Evolutionary conservation across 1,140 invertebrate species (phyloP), one percentile per base, ranked within the genome.

Genomic region (Carcinoscorpius rotundicauda): DNA sequence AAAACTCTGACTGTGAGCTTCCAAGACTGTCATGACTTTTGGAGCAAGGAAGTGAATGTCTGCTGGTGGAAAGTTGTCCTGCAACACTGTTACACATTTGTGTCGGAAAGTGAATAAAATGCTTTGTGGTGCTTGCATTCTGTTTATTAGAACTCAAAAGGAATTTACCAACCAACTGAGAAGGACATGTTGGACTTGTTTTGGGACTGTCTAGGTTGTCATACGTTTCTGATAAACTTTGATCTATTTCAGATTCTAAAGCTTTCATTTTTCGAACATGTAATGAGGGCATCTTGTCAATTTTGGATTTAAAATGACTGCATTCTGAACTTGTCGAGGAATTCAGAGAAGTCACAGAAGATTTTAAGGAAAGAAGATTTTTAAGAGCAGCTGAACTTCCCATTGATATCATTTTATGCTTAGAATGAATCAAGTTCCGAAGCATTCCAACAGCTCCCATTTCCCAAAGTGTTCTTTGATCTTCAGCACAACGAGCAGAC

Each of bases 351-450:
- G 70, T 66, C n/a, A 72, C 72, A 48, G 74, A 83, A 0, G 91
- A 89, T 71, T 85, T 82, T 3, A 89, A 89, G 72, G 87, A 58
- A 0, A 97, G 76, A 6, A 97, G 78, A 79, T 98, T 97, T 77
- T 96, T 95, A 53, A 97, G 76, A 3, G 94, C 92, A 4, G 92
- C 93, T 69, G 89, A 88, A 11, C 93, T 93, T 48, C 93, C 94
- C 85, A 94, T 93, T 0, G 93, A 91, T 67, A 98, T 97, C 90
- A 96, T 94, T 77, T 93, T 92, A 76, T 98, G 94, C 73, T 95
- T 93, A 0, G 93, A 97, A 76, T 97, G 89, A 55, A 94, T 90
- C 1, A 98, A 79, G 74, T 90, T 94, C 11, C 89, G 82, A 9
- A 98, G 75, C 92, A 97, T 96, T 3, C 87, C 86, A 3, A 97